Base-by-base conservation (phyloP, 2,888 invertebrate genomes). In the Cynaeus angustus region DNA sequence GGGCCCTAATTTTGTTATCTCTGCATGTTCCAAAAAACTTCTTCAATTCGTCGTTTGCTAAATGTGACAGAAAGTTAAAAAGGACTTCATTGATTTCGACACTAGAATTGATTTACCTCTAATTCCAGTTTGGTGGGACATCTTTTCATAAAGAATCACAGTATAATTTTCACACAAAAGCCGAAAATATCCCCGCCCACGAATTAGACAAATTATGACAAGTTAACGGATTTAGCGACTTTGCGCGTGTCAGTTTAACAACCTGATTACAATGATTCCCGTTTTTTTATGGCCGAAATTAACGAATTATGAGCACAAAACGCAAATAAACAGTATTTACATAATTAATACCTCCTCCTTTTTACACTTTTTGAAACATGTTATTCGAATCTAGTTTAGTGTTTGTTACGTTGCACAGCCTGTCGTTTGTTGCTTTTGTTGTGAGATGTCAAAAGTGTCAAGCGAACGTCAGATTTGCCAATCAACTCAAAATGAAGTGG, bases 111-210 rank as follows among this genome's bases (percentile, higher is more conserved):
- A 12, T 55, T 77, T 87, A 94, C 95, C 94, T 90, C 91, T 92
- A 76, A 96, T 95, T 83, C 95, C 95, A 10, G 95, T 95, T 88
- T 95, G 95, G 84, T 95, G 95, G 82, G 95, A 95, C 95, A 95
- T 95, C 83, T 79, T 87, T 53, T 33, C 38, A 53, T 12, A 66
- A 41, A 64, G 52, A 52, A 38, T 56, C 41, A 65, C 52, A 66
- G 71, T 67, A 56, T 50, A 53, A 64, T 43, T 8, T 64, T 46
- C 21, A 53, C 65, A 67, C 67, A 61, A 66, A 72, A 70, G 41
- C 71, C 55, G 56, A 71, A 72, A 50, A 66, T 70, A 70, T 69
- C 68, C 59, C 71, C 73, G 46, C 73, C 73, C 67, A 73, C 66
- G 9, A 33, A 21, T 48, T 21, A 56, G 56, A 48, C 56, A 61